Evolutionary conservation across 1,140 invertebrate genomes (phyloP), one percentile per base, ranked within the genome.

Genomic region (Meloidogyne exigua): DNA sequence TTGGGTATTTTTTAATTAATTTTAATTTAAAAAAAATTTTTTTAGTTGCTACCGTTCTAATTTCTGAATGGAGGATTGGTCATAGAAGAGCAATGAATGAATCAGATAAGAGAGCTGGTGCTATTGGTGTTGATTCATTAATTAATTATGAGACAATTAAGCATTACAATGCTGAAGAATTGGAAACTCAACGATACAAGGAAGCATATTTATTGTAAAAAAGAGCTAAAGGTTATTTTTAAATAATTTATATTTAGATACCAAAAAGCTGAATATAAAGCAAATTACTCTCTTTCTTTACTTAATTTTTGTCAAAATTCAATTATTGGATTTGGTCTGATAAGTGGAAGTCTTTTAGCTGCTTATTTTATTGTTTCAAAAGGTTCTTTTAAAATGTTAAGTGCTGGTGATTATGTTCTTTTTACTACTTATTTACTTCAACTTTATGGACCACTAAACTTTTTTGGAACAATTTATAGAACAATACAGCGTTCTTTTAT

Each of bases 131-230:
- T 0, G 95, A 98, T 88, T 96, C 95, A n/a, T 89, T 98, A 49
- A 89, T 98, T 0, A 98, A 98, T 89, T 97, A 95, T 89, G 95
- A 98, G 89, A 98, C 95, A 5, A 95, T 97, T 0, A 98, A 98
- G 88, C 97, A 98, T 89, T 98, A 97, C 86, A 93, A 92, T 32
- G 94, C 94, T 25, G 95, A 98, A 88, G 84, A 91, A 12, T 96
- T 95, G 88, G 95, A 98, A 90, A 92, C 94, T 0, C 88, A 93
- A 67, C 90, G 91, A 65, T 98, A 95, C 85, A 90, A 91, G 78
- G 91, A 92, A 49, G 92, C 93, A 0, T 79, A 79, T 57, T 12
- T n/a, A 21, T 69, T 68, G 77, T 78, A 73, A 67, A 36, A 21
- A 76, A 21, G 4, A 15, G 2, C 13, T 11, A 26, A 69, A 88